Evolutionary conservation across 2,888 invertebrate species (phyloP).

Genomic region (Stegana nigrithorax): DNA sequence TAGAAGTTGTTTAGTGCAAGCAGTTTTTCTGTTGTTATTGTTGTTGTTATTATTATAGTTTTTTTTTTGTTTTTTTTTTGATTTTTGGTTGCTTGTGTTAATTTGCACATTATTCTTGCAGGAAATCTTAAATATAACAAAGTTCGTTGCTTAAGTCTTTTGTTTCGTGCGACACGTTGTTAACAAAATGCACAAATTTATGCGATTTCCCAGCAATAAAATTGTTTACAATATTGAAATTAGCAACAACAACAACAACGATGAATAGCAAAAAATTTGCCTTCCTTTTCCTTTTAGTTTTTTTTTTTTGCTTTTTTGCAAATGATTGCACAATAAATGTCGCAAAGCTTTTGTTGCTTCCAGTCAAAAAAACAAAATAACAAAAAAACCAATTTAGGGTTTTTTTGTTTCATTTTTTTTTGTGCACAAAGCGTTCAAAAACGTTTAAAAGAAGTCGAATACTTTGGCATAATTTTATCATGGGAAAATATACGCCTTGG

Average conservation of each 20-base stretch:
- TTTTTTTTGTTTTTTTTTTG: neutral
- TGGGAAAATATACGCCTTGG: slow-evolving; percentile 49
- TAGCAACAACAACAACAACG: slow-evolving; percentile 31
- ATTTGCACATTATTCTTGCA: neutral
- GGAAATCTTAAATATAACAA: slow-evolving; percentile 9
- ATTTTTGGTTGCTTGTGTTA: neutral
- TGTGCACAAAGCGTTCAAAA: slow-evolving; percentile 18
- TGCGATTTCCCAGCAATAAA: slow-evolving; percentile 53
- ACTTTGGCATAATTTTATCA: slow-evolving; percentile 52
- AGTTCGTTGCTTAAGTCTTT: slow-evolving; percentile 54
- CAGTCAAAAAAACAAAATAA: slow-evolving; percentile 22
- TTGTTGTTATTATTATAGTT: neutral
- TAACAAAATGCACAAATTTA: neutral
- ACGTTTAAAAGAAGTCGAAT: slow-evolving; percentile 49
- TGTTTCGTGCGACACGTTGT: slow-evolving; percentile 30
- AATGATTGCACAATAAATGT: slow-evolving; percentile 46
- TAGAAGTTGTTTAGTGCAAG: neutral
- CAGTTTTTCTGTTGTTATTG: neutral
- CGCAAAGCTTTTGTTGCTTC: slow-evolving; percentile 19
- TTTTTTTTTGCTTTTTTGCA: no score
- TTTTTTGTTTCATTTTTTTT: neutral
- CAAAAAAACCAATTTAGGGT: slow-evolving; percentile 1
- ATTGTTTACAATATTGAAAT: slow-evolving; percentile 54
- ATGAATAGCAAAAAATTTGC: neutral
- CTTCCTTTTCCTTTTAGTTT: no score